Evolutionary conservation across 2,113 vertebrate species (phyloP), one percentile per base, ranked within the genome.

Genomic region (Serinus canaria): DNA sequence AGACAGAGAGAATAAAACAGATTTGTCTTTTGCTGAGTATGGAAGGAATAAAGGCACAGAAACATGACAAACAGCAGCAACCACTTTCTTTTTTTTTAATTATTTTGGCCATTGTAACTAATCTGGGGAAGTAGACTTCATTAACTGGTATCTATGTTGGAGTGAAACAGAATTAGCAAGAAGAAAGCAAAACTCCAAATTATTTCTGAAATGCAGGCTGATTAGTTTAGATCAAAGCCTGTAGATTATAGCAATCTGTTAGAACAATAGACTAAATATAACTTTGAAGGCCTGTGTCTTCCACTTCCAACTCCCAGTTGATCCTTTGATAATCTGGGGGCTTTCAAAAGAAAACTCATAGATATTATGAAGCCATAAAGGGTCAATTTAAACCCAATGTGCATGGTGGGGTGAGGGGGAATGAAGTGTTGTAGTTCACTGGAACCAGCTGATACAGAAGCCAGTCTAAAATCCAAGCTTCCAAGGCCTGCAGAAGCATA

Each of bases 361-460:
- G 87, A 83, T 75, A 78, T 53, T 62, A 44, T 16, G 18, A 15
- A 67, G 35, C n/a, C 41, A 43, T 14, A 16, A 72, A 31, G 33
- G 12, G 6, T 13, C 62, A 62, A 24, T 70, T 78, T 27, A 55
- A 87, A 82, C 56, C 24, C 30, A 25, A 15, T 81, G 41, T 44
- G 20, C 9, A 2, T 2, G 13, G 6, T 9, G 5, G 2, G 8
- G 1, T 0, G 6, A 3, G 2, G 10, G 1, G 1, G 8, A 27
- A 60, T 1, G 2, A 39, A 75, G 27, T 37, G 39, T 21, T 52
- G 31, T 23, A 17, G 19, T 50, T 67, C 44, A 46, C 30, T 37
- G 41, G 30, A 85, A 35, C n/a, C 31, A 86, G 39, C 74, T 62
- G 43, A 24, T 16, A 58, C 25, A 82, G n/a, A 62, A 85, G 5